phyloP scores from a whole-genome alignment of 2,113 vertebrate genomes.

The Caranx ignobilis region DNA sequence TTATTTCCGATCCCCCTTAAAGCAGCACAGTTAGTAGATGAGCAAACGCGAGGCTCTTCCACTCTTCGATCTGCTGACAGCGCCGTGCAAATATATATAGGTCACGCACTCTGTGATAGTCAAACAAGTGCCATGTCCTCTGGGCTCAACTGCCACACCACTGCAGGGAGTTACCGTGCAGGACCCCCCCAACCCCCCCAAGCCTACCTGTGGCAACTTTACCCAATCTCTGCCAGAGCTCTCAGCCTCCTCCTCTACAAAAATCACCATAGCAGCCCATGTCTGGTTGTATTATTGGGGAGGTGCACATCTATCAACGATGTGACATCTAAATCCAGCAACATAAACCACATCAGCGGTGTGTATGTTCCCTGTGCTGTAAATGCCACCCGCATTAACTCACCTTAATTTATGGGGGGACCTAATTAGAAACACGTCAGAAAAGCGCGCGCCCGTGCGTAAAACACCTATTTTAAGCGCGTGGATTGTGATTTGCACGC shows the following conservation, averaged over 20 bases:
- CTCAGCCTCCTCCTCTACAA: not conserved
- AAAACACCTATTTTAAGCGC: constrained; percentile 9
- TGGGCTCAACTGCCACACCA: constrained; percentile 51
- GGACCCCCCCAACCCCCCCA: constrained; percentile 3
- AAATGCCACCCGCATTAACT: constrained; percentile 60
- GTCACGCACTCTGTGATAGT: constrained; percentile 54
- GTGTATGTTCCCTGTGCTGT: constrained; percentile 44
- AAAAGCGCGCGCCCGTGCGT: not conserved
- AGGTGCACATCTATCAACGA: not conserved
- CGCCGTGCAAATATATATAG: constrained; percentile 72
- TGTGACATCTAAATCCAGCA: constrained; percentile 61
- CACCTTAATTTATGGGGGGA: constrained; percentile 55
- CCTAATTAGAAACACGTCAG: constrained; percentile 58
- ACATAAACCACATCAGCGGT: constrained; percentile 47
- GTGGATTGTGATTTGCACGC: not conserved
- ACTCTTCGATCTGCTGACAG: constrained; percentile 46
- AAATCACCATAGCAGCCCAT: not conserved
- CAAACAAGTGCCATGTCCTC: constrained; percentile 54
- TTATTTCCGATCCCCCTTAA: constrained; percentile 22
- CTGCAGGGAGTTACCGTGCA: constrained; percentile 42
- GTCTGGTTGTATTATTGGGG: not conserved
- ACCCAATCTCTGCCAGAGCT: constrained; percentile 1
- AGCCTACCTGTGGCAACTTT: constrained; percentile 67
- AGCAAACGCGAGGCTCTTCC: constrained; percentile 1
- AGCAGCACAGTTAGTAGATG: constrained; percentile 27